phyloP scores from a whole-genome alignment of 1,140 invertebrate species.

The Pogonomyrmex barbatus region DNA sequence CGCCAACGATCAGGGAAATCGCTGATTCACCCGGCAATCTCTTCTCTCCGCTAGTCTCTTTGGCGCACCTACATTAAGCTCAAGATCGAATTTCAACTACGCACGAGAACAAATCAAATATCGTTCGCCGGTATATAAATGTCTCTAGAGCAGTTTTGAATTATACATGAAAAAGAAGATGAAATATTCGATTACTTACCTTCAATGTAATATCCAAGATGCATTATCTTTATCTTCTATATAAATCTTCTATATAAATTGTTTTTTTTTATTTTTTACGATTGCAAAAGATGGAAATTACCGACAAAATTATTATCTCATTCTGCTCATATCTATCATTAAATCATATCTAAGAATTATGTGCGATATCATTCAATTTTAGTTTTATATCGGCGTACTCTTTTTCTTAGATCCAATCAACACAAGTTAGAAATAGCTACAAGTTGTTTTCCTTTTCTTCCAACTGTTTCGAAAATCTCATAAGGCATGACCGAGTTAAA shows the following conservation, averaged over 20 bases:
- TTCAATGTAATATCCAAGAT: not conserved
- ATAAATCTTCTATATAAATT: not conserved
- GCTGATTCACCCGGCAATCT: conserved; percentile 40
- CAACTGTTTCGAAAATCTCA: conserved; percentile 57
- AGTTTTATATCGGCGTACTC: not conserved
- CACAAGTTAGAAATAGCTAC: conserved; percentile 35
- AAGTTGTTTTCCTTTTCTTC: conserved; percentile 41
- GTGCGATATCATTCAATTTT: not conserved
- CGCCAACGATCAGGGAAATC: conserved; percentile 34
- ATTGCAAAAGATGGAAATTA: not conserved
- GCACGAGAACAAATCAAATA: conserved; percentile 54
- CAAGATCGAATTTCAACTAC: conserved; percentile 48
- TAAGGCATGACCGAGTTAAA: conserved; percentile 48
- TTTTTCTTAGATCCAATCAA: conserved; percentile 14
- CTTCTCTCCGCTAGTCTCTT: not conserved
- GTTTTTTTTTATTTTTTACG: not conserved
- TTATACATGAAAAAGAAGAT: conserved; percentile 45
- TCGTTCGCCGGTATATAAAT: conserved; percentile 30
- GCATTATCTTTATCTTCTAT: not conserved
- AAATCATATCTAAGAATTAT: not conserved
- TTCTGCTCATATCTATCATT: not conserved
- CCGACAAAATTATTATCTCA: not conserved
- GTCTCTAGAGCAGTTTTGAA: conserved; percentile 40
- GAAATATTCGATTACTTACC: conserved; percentile 34
- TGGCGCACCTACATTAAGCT: not conserved